Base-by-base conservation (phyloP, 2,113 vertebrate genomes). In the Tapirus terrestris region DNA sequence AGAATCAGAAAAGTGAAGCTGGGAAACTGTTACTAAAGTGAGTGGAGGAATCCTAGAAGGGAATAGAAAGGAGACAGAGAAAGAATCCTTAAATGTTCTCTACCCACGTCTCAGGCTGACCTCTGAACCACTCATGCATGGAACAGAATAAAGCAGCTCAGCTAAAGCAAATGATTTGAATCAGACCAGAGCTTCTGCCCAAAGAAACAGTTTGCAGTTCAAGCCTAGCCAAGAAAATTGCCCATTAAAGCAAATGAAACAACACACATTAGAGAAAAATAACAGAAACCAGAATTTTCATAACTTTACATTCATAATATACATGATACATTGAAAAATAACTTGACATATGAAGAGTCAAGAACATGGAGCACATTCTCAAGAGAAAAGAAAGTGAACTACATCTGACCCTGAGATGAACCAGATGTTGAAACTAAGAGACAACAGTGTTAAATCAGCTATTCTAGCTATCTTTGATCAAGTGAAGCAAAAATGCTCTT, bases 371-470 rank as follows among this genome's bases (percentile, higher is more conserved):
- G 33, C 43, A 58, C 80, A 76, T 39, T 81, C 84, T 61, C 33
- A 48, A 88, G 33, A 90, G 94, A 60, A 94, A 70, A 96, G 81
- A 67, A 65, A 91, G 21, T 45, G 53, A 56, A 51, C 56, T n/a
- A 31, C n/a, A 53, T 43, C 31, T 60, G 67, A 92, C 68, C 25
- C 70, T 60, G 65, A 88, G 18, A 53, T 51, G n/a, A 91, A 92
- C 6, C 91, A 80, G 79, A 72, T 67, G 53, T 77, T 92, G 60
- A 83, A 94, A 93, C n/a, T 36, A 86, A 45, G 10, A 65, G 70
- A 84, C 27, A 73, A 89, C 27, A 25, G 53, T 58, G 21, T 73
- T 79, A 82, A 68, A 79, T 56, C 36, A 89, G 25, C 3, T 51
- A 25, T 60, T 94, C 70, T 75, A 92, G 90, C 65, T 27, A 17